Conservation (phyloP, 2,113 vertebrate species). For the Cebus imitator region DNA sequence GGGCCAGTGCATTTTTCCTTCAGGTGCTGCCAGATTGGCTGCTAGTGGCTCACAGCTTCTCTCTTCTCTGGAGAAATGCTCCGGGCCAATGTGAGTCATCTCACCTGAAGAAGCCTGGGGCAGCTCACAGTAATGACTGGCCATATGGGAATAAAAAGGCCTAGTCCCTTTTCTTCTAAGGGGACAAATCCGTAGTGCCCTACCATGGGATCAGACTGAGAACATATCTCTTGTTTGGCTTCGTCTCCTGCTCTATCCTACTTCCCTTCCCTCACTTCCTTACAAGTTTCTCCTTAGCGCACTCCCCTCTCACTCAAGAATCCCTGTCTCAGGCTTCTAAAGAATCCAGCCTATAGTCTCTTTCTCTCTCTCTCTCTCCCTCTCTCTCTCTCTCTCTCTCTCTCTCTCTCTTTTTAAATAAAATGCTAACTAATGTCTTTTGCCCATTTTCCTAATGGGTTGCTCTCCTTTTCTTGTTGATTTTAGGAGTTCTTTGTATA, state of each 20-base stretch:
- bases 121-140: neutral
- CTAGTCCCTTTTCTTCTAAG: neutral
- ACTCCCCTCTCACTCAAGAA: neutral
- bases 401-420: neutral
- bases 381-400: neutral
- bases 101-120: neutral
- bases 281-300: neutral
- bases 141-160: neutral
- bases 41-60: neutral
- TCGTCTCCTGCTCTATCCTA: neutral
- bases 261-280: neutral
- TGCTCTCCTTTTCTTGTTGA: neutral
- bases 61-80: neutral
- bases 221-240: neutral
- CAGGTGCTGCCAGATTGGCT: neutral
- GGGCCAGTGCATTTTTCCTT: neutral
- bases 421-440: neutral
- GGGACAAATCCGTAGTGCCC: neutral
- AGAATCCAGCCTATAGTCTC: neutral
- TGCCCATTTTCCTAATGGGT: neutral
- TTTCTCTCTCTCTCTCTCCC: neutral
- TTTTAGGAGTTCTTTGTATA: slow-evolving; percentile 6
- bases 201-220: neutral
- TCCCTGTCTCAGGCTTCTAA: neutral
- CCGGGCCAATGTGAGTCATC: neutral